Evolutionary conservation across 1,140 invertebrate species (phyloP), one percentile per base, ranked within the genome.

Genomic region (Rhizoglyphus robini): DNA sequence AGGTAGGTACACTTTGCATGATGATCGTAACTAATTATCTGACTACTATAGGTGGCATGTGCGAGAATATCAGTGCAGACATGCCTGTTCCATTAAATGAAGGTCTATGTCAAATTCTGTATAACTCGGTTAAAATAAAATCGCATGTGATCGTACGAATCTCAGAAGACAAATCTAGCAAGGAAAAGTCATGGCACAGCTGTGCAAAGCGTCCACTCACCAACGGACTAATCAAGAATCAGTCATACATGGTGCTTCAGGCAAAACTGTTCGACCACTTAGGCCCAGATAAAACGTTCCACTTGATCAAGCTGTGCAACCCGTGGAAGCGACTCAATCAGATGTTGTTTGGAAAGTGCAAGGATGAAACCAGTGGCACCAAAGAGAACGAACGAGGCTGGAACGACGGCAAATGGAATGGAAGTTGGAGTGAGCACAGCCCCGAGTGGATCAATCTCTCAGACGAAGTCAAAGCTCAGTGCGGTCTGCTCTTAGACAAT

Each of bases 191-290:
- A 18, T 41, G n/a, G n/a, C n/a, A n/a, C n/a, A n/a, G n/a, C n/a
- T n/a, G n/a, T n/a, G n/a, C n/a, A n/a, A n/a, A n/a, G n/a, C n/a
- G n/a, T 11, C 36, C 8, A 32, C 20, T 54, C 8, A 5, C 8
- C 8, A 27, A 32, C 51, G 51, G 51, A 27, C 20, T 54, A 25
- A 54, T 54, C 51, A 54, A 54, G 51, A 54, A 54, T 54, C 51
- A 54, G 20, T 54, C 51, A 32, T 54, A 54, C 20, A 23, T 54
- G 8, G 51, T 54, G 23, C 8, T 54, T 25, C 8, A 32, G 51
- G 20, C 31, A 8, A 54, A 54, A 32, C 20, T 54, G 20, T 32
- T 54, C 8, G 51, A 54, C 41, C 41, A 46, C 20, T 25, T 25
- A 25, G 51, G 51, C 8, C 8, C 8, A 32, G 51, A 54, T 11